Conservation (phyloP, 35 echinoderm and acorn worm species). For the Heliocidaris tuberculata region DNA sequence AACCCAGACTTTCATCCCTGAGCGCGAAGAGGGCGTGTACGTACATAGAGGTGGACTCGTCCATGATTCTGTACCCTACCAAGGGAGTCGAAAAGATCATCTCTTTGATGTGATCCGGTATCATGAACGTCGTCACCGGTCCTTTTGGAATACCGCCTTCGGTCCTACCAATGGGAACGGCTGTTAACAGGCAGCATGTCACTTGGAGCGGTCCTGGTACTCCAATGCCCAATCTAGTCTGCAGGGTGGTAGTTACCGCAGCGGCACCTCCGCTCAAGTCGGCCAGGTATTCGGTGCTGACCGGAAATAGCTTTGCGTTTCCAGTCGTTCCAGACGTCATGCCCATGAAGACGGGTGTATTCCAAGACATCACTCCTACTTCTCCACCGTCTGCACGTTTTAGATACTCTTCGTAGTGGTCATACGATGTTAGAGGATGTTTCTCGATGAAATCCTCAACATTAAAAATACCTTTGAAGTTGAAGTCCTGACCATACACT, state of each 20-base stretch:
- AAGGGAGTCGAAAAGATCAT: conserved; percentile 26
- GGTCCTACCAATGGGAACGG: background rate
- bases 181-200: background rate
- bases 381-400: conserved; percentile 36
- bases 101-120: background rate
- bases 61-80: background rate
- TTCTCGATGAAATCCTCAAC: background rate
- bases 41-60: conserved; percentile 20
- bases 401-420: conserved; percentile 31
- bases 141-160: conserved; percentile 28
- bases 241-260: background rate
- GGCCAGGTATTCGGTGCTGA: background rate
- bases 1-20: background rate
- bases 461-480: background rate
- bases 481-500: conserved; percentile 27
- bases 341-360: background rate
- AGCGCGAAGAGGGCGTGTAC: conserved; percentile 31
- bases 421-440: conserved; percentile 43
- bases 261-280: background rate
- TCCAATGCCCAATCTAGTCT: background rate
- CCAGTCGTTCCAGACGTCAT: conserved; percentile 49
- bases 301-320: conserved; percentile 25
- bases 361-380: conserved; percentile 33
- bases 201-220: background rate
- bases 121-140: conserved; percentile 27